Conservation (phyloP, 2,113 vertebrate genomes). For the Sinocyclocheilus grahami region DNA sequence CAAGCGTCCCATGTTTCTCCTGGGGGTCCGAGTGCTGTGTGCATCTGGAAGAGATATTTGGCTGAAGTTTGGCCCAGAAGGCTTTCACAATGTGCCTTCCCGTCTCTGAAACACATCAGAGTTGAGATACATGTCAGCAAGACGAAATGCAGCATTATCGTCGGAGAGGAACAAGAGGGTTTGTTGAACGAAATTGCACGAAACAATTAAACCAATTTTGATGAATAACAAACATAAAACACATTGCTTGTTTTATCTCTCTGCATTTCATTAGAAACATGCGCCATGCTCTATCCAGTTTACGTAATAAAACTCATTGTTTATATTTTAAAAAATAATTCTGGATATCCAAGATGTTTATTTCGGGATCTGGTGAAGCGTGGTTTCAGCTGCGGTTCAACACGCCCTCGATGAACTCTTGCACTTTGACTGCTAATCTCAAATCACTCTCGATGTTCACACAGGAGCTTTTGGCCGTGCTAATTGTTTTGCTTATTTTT, state of each 20-base stretch:
- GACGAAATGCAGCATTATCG: background rate
- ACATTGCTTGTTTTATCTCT: background rate
- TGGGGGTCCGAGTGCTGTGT: background rate
- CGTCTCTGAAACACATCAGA: conserved; percentile 23
- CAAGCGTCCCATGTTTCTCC: background rate
- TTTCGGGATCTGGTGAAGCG: background rate
- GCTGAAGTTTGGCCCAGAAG: conserved; percentile 16
- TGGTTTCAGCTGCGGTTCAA: background rate
- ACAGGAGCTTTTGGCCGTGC: conserved; percentile 52
- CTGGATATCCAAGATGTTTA: background rate
- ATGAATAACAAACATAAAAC: conserved; percentile 11
- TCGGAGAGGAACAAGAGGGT: background rate
- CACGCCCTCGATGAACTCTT: conserved; percentile 13
- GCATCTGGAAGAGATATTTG: conserved; percentile 55
- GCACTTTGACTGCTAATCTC: conserved; percentile 16
- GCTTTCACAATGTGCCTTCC: conserved; percentile 40
- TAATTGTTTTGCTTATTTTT: conserved; percentile 63
- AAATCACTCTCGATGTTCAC: conserved; percentile 46
- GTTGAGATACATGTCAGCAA: background rate
- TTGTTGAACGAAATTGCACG: background rate
- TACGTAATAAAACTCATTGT: background rate
- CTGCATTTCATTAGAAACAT: background rate
- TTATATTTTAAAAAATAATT: background rate
- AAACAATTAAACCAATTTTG: background rate
- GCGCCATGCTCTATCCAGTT: background rate